Evolutionary conservation across 2,888 invertebrate species (phyloP).

Genomic region (Athalia circularis): DNA sequence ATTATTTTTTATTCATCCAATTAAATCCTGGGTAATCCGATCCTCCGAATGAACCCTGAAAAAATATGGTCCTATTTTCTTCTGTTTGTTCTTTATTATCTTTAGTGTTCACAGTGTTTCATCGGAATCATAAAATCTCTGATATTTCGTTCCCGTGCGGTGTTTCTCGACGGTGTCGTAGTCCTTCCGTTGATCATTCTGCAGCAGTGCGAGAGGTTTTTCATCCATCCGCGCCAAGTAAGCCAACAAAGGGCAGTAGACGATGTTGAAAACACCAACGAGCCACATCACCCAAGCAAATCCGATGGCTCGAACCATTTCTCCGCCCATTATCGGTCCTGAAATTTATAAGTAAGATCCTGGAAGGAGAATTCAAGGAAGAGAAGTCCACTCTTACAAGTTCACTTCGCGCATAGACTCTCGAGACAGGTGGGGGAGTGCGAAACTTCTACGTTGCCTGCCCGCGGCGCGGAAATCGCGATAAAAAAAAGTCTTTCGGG

Average conservation of each 20-base stretch:
- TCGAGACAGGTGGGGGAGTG: no score
- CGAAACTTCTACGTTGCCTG: no score
- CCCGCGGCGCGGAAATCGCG: no score
- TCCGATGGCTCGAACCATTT: conserved; percentile 81
- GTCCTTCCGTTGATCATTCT: conserved; percentile 56
- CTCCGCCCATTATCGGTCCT: conserved; percentile 87
- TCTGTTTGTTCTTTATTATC: no score
- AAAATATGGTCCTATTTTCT: no score
- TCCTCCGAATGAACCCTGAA: no score
- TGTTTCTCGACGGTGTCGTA: conserved; percentile 62
- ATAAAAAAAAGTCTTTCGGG: no score
- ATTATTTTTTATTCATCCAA: no score
- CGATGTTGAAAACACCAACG: conserved; percentile 82
- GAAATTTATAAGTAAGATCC: conserved; percentile 49
- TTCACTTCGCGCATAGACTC: background rate
- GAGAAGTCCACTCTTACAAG: background rate
- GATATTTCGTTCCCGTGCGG: conserved; percentile 56
- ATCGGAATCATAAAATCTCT: conserved; percentile 68
- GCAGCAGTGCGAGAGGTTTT: conserved; percentile 53
- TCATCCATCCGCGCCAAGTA: conserved; percentile 69
- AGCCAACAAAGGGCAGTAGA: conserved; percentile 82
- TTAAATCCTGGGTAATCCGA: no score
- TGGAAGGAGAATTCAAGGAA: conserved; percentile 20
- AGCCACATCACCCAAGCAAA: conserved; percentile 85
- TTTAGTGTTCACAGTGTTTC: conserved; percentile 64